phyloP scores from a whole-genome alignment of 2,888 invertebrate genomes.

The Candidula unifasciata region DNA sequence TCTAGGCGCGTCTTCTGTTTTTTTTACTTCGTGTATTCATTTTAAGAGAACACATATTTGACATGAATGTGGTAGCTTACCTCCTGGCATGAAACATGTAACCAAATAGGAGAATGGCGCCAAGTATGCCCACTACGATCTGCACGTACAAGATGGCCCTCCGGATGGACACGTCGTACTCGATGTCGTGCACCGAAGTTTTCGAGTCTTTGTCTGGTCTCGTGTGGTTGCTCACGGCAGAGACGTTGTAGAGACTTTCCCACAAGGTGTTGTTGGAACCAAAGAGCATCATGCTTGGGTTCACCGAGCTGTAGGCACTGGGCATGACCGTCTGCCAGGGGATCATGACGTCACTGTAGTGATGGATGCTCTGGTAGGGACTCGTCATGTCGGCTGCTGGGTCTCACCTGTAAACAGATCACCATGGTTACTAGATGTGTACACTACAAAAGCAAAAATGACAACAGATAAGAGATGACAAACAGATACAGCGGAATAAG shows the following conservation, averaged over 20 bases:
- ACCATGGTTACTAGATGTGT: not conserved
- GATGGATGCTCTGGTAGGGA: no score
- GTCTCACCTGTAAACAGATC: not conserved
- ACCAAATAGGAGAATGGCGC: constrained; percentile 69
- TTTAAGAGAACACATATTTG: no score
- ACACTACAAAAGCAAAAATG: not conserved
- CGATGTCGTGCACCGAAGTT: constrained; percentile 68
- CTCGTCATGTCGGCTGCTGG: no score
- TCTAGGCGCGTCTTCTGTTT: no score
- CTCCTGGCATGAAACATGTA: constrained; percentile 72
- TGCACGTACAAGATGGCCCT: constrained; percentile 67
- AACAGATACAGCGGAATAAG: no score
- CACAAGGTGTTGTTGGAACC: not conserved
- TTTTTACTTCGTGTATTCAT: no score
- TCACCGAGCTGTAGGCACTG: not conserved
- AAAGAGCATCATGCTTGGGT: not conserved
- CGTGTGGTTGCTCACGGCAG: not conserved
- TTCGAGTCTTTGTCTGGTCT: not conserved
- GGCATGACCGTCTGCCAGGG: not conserved
- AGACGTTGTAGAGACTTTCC: not conserved
- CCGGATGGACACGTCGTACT: constrained; percentile 65
- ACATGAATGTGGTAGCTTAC: constrained; percentile 8
- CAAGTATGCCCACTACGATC: constrained; percentile 69
- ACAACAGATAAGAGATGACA: no score
- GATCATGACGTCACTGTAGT: not conserved